Conservation (phyloP, 2,797 vertebrate genomes). For the Scomberomorus guttatus region DNA sequence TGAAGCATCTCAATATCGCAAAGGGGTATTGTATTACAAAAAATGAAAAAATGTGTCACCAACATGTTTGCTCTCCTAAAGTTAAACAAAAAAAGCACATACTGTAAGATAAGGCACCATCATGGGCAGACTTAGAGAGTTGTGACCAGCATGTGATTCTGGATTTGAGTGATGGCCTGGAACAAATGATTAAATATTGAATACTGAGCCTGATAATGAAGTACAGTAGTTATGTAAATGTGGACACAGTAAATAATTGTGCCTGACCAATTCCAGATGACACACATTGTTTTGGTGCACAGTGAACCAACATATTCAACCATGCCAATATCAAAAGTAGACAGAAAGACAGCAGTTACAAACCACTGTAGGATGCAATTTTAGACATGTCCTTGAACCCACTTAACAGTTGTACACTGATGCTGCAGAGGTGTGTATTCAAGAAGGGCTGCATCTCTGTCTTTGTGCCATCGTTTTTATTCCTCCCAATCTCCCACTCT, state of each 20-base stretch:
- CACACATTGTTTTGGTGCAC: neutral
- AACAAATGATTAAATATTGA: constrained; percentile 2
- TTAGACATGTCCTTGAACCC: constrained; percentile 39
- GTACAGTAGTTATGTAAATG: neutral
- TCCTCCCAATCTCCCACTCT: constrained; percentile 59
- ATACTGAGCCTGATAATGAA: neutral
- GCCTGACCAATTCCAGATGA: neutral
- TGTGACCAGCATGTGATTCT: no score
- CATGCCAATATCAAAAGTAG: neutral
- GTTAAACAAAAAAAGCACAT: neutral
- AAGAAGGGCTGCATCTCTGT: constrained; percentile 44
- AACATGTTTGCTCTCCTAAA: neutral
- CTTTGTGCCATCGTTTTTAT: constrained; percentile 49
- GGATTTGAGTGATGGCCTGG: neutral
- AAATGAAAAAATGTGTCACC: neutral
- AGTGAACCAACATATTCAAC: neutral
- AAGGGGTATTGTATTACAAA: neutral
- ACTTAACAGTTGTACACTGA: constrained; percentile 35
- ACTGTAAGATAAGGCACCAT: no score
- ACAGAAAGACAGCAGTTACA: neutral
- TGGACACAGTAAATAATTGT: neutral
- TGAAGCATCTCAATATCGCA: no score
- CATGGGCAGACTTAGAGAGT: neutral
- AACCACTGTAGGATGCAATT: constrained; percentile 24
- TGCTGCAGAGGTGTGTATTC: constrained; percentile 40